Conservation (phyloP, 2,113 vertebrate genomes). For the Nothoprocta pentlandii region DNA sequence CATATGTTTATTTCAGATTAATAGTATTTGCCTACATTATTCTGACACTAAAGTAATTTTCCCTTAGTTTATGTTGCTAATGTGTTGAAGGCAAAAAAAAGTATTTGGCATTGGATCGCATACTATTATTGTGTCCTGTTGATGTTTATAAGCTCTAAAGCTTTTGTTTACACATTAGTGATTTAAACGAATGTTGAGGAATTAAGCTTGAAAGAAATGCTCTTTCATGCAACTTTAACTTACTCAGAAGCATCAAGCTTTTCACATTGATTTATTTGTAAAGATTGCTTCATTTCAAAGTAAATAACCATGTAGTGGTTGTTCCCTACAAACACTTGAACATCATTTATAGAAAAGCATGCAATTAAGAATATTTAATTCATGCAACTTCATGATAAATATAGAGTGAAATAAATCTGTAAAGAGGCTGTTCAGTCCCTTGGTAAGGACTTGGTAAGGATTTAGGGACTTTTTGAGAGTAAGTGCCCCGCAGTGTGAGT, state of each 20-base stretch:
- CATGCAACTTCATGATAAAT: background rate
- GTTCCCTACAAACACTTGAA: background rate
- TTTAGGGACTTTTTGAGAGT: background rate
- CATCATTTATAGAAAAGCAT: background rate
- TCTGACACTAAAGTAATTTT: background rate
- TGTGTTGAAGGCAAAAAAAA: background rate
- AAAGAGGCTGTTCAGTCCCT: background rate
- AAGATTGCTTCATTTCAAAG: background rate
- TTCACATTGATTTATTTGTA: background rate
- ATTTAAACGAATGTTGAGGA: background rate
- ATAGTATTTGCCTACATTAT: background rate
- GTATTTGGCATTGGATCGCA: background rate
- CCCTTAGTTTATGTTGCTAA: background rate
- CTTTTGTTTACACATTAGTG: background rate
- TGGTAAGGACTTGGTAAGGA: background rate
- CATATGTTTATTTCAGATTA: background rate
- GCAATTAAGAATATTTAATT: background rate
- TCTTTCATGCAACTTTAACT: background rate
- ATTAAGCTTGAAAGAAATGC: background rate
- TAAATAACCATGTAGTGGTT: background rate
- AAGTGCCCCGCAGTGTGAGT: background rate
- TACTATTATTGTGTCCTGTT: background rate
- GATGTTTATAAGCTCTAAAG: background rate
- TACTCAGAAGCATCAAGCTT: background rate
- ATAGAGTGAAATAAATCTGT: background rate